Evolutionary conservation across 2,888 invertebrate species (phyloP), one percentile per base, ranked within the genome.

Genomic region (Nineta flava): DNA sequence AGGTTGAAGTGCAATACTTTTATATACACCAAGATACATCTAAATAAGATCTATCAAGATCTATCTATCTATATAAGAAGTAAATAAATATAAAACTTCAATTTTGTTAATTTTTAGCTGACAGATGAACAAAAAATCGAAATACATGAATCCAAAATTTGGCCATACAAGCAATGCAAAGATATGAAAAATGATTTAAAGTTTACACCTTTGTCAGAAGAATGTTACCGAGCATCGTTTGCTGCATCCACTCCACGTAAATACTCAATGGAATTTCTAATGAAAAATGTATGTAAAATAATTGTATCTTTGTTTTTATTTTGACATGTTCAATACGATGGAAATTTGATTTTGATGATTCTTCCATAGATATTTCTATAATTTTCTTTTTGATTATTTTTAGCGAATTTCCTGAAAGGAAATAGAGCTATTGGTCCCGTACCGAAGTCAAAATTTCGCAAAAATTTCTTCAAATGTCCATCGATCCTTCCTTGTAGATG

Each of bases 201-300:
- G 26, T 51, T 49, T 21, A 53, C 47, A 3, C 53, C 53, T 35
- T 44, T 53, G 13, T 49, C 49, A 32, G 44, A 51, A 46, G 45
- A 49, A 34, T 53, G 53, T 46, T 51, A 50, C 31, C 57, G 59
- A 51, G 56, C 57, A 4, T 57, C 59, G 9, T 55, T 57, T 31
- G 58, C 60, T 51, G 55, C 59, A 31, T 57, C 59, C 10, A 60
- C 62, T 9, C 52, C 51, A 13, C 48, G 53, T 9, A 53, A 56
- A 35, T 60, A 61, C 42, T 59, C 56, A n/a, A 56, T 57, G 10
- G 52, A 53, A 7, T 47, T 60, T 15, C 55, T 55, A 41, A 59
- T 57, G 46, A 50, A 51, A 6, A 60, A 61, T 51, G 60, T 61
- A 53, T 55, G 57, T 54, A 17, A n/a, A 7, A 9, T 41, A 15